Percentiles rank a stretch among this genome's conserved stretches.
These are phyloP conservation scores for Sarcophaga rosellei DNA, from an alignment of 2,888 invertebrate species.

Conservation along the genomic window DNA sequence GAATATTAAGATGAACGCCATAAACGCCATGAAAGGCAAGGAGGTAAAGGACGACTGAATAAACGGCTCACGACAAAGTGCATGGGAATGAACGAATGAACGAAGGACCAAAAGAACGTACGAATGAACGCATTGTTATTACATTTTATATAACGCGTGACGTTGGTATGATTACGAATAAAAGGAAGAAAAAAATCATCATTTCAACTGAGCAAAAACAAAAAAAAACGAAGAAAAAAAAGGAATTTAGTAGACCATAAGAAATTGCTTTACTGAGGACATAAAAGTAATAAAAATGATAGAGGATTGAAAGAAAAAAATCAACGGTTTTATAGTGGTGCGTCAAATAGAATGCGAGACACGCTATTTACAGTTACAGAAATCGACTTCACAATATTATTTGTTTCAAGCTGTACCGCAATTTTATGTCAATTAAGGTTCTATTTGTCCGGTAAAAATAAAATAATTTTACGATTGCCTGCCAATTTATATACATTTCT, in stretches of 20 bases:
- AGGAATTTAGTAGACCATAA: slow-evolving; percentile 64
- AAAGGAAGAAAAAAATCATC: slow-evolving; percentile 46
- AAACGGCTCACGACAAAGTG: slow-evolving; percentile 48
- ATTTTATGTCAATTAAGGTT: too few species aligned
- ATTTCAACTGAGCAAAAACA: slow-evolving; percentile 45
- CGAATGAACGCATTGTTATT: slow-evolving; percentile 60
- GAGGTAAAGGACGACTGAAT: not conserved
- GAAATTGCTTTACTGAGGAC: slow-evolving; percentile 56
- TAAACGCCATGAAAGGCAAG: not conserved
- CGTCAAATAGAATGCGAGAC: not conserved
- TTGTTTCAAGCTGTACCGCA: too few species aligned
- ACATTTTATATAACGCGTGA: slow-evolving; percentile 51
- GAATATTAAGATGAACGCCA: not conserved
- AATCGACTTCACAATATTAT: too few species aligned
- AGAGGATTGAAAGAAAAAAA: not conserved
- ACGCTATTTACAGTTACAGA: not conserved
- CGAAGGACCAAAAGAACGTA: slow-evolving; percentile 35
- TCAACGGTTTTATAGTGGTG: not conserved
- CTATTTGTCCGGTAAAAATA: too few species aligned
- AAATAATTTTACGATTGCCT: too few species aligned
- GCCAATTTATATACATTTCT: too few species aligned
- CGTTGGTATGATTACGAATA: slow-evolving; percentile 45
- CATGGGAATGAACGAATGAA: not conserved
- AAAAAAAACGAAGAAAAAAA: not conserved
- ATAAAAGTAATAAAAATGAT: slow-evolving; percentile 3